A percentile compares a stretch with the other conserved stretches of the same genome.
phyloP scores from a whole-genome alignment of 2,888 invertebrate genomes.

The Drosophila putrida region DNA sequence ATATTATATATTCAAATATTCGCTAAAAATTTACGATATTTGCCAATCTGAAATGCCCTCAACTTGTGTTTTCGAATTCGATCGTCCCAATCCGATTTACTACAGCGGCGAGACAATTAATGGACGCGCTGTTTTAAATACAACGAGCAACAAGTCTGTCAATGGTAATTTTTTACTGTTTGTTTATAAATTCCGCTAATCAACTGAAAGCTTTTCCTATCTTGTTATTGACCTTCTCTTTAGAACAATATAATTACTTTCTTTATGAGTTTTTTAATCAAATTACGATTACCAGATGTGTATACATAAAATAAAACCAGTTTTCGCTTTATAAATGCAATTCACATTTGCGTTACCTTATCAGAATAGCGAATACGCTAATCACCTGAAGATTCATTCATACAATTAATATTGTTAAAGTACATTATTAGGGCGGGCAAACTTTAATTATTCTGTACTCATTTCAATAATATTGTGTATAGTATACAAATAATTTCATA shows the following conservation, averaged over 20 bases:
- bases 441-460: not conserved
- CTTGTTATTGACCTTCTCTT: too few species aligned
- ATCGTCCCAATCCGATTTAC: conserved; percentile 72
- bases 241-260: not conserved
- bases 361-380: not conserved
- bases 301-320: not conserved
- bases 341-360: not conserved
- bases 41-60: conserved; percentile 56
- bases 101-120: conserved; percentile 74
- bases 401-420: not conserved
- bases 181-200: not conserved
- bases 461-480: not conserved
- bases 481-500: not conserved
- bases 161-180: conserved; percentile 47
- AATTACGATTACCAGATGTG: not conserved
- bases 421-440: not conserved
- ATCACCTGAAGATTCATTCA: too few species aligned
- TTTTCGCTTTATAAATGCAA: not conserved
- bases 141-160: conserved; percentile 60
- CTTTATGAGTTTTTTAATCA: not conserved
- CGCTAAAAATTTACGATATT: not conserved
- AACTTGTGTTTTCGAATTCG: conserved; percentile 63
- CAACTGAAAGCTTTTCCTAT: not conserved
- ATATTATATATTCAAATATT: not conserved
- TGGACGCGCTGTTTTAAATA: conserved; percentile 63